phyloP scores from a whole-genome alignment of 2,888 invertebrate genomes.

The Deilephila porcellus region DNA sequence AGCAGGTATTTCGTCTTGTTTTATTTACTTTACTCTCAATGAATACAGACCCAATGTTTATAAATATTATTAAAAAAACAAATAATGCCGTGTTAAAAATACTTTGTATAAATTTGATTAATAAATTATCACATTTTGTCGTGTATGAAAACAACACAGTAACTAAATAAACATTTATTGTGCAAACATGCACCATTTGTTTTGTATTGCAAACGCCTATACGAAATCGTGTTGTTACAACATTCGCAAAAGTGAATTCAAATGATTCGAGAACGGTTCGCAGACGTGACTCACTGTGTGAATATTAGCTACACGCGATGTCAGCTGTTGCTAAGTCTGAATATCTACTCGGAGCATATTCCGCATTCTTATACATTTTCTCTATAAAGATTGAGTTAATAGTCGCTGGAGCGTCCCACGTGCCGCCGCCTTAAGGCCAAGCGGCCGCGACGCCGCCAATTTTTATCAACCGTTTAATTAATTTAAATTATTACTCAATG shows the following conservation, averaged over 20 bases:
- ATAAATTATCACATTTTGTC: neutral
- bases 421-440: constrained; percentile 62
- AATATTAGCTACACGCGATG: constrained; percentile 36
- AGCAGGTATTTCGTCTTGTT: neutral
- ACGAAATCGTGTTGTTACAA: constrained; percentile 2
- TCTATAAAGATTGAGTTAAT: constrained; percentile 71
- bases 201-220: constrained; percentile 4
- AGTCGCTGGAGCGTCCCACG: constrained; percentile 67
- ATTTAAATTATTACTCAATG: constrained; percentile 20
- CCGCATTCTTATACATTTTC: constrained; percentile 68
- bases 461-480: constrained; percentile 38
- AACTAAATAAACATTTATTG: constrained; percentile 1
- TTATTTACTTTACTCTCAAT: neutral
- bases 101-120: neutral
- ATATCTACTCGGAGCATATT: constrained; percentile 55
- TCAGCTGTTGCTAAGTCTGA: constrained; percentile 52
- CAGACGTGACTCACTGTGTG: constrained; percentile 32
- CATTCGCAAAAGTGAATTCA: neutral
- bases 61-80: neutral
- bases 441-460: constrained; percentile 40
- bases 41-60: neutral
- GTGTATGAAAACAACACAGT: neutral
- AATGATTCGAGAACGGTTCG: neutral
- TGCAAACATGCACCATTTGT: neutral
- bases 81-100: neutral